phyloP scores from a whole-genome alignment of 2,797 vertebrate genomes.

The Manis crassicaudata region DNA sequence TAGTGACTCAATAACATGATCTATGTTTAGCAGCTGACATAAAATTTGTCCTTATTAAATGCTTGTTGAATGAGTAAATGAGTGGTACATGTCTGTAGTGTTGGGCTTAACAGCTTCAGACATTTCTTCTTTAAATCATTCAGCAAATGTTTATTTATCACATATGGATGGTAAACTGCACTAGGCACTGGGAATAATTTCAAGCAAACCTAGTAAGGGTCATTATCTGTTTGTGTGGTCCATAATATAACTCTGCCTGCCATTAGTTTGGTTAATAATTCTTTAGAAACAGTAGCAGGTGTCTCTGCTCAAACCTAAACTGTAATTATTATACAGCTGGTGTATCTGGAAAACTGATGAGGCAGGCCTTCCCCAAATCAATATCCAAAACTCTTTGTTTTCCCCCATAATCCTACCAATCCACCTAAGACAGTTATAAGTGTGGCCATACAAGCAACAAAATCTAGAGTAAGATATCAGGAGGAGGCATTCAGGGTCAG shows the following conservation, averaged over 20 bases:
- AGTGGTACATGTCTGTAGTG: background rate
- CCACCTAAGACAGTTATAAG: background rate
- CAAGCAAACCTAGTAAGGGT: background rate
- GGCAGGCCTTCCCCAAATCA: background rate
- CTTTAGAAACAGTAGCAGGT: slow-evolving; percentile 9
- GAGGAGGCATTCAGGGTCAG: background rate
- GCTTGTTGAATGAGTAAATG: background rate
- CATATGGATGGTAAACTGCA: background rate
- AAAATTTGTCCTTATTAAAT: background rate
- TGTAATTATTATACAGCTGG: slow-evolving; percentile 6
- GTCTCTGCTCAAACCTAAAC: background rate
- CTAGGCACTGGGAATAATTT: background rate
- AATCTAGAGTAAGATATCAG: background rate
- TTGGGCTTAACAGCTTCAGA: background rate
- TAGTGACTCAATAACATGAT: background rate
- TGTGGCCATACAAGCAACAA: background rate
- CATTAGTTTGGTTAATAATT: slow-evolving; percentile 44
- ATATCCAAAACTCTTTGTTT: background rate
- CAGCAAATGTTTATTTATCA: slow-evolving; percentile 12
- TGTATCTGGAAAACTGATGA: slow-evolving; percentile 19
- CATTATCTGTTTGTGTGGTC: background rate
- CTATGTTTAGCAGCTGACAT: background rate
- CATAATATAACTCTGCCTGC: background rate
- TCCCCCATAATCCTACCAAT: background rate
- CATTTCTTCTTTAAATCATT: background rate